A percentile compares a stretch with the other conserved stretches of the same genome.
Evolutionary conservation across 2,113 vertebrate species (phyloP).

Genomic region (Centropus bengalensis): DNA sequence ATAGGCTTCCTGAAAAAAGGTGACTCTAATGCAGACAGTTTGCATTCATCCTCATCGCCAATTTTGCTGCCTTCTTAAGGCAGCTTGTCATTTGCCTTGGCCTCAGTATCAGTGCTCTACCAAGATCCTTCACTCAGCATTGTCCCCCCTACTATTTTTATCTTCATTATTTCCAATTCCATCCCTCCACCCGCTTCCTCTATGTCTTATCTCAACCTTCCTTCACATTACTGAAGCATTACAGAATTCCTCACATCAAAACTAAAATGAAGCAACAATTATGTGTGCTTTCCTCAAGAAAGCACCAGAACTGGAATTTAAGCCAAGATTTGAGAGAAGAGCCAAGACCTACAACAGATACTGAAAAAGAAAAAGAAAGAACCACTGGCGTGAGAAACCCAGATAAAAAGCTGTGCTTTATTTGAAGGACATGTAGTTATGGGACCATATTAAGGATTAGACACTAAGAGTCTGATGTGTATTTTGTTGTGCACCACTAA

Average conservation of each 20-base stretch:
- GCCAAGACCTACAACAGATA: neutral
- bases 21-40: neutral
- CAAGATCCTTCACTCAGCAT: neutral
- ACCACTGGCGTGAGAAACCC: neutral
- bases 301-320: neutral
- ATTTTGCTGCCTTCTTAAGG: neutral
- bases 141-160: neutral
- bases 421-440: neutral
- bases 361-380: neutral
- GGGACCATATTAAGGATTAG: neutral
- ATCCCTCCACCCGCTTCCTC: neutral
- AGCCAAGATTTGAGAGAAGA: neutral
- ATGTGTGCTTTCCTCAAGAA: neutral
- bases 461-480: neutral
- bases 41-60: neutral
- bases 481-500: neutral
- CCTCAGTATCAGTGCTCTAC: neutral
- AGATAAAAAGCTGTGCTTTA: neutral
- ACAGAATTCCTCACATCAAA: neutral
- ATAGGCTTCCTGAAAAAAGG: neutral
- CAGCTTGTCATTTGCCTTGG: neutral
- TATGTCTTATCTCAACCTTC: neutral
- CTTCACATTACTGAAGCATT: neutral
- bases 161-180: neutral
- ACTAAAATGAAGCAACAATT: neutral